Percentiles rank a stretch among this genome's conserved stretches.
Conservation (phyloP, 2,113 vertebrate species). For the Nycticebus coucang region DNA sequence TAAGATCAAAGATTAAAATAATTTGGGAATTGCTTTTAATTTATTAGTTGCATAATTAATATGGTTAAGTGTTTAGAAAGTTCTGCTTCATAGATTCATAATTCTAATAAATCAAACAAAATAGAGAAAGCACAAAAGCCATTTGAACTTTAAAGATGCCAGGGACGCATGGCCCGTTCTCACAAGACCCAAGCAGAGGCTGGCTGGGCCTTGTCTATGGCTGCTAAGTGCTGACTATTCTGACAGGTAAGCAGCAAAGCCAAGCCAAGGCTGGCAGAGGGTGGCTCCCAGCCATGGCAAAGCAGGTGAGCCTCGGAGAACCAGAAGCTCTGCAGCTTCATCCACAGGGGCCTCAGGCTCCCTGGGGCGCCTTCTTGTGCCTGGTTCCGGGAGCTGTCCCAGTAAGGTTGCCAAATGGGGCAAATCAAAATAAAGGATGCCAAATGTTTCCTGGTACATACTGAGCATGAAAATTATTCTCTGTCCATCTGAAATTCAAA, state of each 20-base stretch:
- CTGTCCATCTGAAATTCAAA: neutral
- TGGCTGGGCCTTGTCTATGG: fast-evolving
- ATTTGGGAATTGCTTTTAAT: neutral
- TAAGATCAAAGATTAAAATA: neutral
- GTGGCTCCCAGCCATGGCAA: fast-evolving
- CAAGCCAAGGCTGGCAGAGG: neutral
- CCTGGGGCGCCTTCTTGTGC: neutral
- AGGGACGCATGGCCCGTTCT: fast-evolving
- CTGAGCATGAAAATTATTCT: fast-evolving
- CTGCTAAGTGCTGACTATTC: too few species aligned
- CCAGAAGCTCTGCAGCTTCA: fast-evolving
- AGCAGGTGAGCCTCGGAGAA: neutral
- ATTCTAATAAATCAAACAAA: neutral
- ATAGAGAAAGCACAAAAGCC: neutral
- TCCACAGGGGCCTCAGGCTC: fast-evolving
- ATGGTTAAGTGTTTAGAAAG: neutral
- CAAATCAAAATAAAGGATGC: neutral
- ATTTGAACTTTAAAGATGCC: neutral
- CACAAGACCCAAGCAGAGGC: neutral
- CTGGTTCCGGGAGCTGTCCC: neutral
- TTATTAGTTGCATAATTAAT: neutral
- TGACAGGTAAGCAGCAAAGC: too few species aligned
- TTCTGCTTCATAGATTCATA: neutral
- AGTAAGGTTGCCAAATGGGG: neutral
- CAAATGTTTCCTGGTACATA: neutral